Percentiles rank a stretch among this genome's conserved stretches.
Conservation (phyloP, 2,797 vertebrate genomes). For the Nannoperca obscura region DNA sequence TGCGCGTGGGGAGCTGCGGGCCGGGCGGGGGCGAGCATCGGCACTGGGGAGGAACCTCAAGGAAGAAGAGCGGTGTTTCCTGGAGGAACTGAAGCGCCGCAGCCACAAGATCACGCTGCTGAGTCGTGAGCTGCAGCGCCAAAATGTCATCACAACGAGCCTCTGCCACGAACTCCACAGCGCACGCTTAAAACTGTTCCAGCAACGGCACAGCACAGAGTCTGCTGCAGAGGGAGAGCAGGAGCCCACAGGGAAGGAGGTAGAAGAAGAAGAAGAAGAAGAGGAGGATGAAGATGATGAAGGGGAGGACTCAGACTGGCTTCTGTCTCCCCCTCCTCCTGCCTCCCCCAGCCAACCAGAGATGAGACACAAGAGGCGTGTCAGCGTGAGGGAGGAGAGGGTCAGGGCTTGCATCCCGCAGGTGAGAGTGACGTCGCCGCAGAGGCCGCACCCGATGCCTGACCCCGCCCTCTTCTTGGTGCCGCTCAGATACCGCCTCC, state of each 20-base stretch:
- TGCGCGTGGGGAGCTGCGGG: slow-evolving; percentile 88
- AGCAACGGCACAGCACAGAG: slow-evolving; percentile 65
- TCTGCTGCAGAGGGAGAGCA: slow-evolving; percentile 48
- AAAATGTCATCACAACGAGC: slow-evolving; percentile 89
- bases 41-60: slow-evolving; percentile 90
- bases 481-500: slow-evolving; percentile 84
- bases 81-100: slow-evolving; percentile 94
- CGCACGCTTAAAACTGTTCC: slow-evolving; percentile 88
- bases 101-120: slow-evolving; percentile 94
- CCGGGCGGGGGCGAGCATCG: slow-evolving; percentile 88
- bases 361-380: slow-evolving; percentile 55
- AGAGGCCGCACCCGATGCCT: slow-evolving; percentile 90
- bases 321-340: slow-evolving; percentile 75
- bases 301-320: slow-evolving; percentile 66
- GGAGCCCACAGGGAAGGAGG: slow-evolving; percentile 28
- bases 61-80: slow-evolving; percentile 91
- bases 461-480: slow-evolving; percentile 93
- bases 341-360: slow-evolving; percentile 65
- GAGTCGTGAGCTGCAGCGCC: slow-evolving; percentile 92
- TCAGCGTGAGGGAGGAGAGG: slow-evolving; percentile 77
- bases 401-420: slow-evolving; percentile 82
- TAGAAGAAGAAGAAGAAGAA: slow-evolving; percentile 35
- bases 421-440: slow-evolving; percentile 82
- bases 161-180: slow-evolving; percentile 91
- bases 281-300: slow-evolving; percentile 57